Conservation (phyloP, 2,113 vertebrate species). For the Gorsachius goisagi region DNA sequence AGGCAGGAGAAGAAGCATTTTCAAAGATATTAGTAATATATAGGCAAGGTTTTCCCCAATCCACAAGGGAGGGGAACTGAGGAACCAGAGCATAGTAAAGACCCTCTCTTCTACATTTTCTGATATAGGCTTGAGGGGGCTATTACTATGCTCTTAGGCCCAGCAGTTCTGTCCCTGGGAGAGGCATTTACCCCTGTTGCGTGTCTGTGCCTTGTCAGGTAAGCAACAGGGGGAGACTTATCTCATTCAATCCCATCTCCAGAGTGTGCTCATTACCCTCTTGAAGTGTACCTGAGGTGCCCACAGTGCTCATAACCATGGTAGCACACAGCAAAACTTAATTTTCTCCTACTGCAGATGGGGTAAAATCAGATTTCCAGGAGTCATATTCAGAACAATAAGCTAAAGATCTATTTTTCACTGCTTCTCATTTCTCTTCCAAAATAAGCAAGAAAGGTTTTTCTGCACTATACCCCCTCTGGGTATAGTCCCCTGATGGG, state of each 20-base stretch:
- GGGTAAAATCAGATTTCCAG: not conserved
- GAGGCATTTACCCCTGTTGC: not conserved
- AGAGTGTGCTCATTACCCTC: not conserved
- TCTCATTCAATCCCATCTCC: not conserved
- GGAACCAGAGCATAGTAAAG: not conserved
- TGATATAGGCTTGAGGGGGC: not conserved
- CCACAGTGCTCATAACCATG: not conserved
- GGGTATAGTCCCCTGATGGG: not conserved
- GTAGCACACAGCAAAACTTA: not conserved
- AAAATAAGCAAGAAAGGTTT: not conserved
- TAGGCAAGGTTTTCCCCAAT: not conserved
- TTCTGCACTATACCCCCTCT: not conserved
- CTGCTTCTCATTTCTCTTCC: not conserved
- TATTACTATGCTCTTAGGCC: not conserved
- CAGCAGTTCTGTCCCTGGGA: not conserved
- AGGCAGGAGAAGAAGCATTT: not conserved
- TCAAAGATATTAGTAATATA: not conserved
- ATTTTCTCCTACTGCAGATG: not conserved
- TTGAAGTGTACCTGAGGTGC: not conserved
- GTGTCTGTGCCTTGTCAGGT: not conserved
- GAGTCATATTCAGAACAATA: not conserved
- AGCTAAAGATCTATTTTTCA: slow-evolving; percentile 1
- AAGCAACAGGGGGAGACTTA: not conserved
- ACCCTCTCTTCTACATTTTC: not conserved
- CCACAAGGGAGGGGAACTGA: not conserved